A percentile compares a stretch with the other conserved stretches of the same genome.
Conservation (phyloP, 1,140 invertebrate species). For the Sycophila sp. region DNA sequence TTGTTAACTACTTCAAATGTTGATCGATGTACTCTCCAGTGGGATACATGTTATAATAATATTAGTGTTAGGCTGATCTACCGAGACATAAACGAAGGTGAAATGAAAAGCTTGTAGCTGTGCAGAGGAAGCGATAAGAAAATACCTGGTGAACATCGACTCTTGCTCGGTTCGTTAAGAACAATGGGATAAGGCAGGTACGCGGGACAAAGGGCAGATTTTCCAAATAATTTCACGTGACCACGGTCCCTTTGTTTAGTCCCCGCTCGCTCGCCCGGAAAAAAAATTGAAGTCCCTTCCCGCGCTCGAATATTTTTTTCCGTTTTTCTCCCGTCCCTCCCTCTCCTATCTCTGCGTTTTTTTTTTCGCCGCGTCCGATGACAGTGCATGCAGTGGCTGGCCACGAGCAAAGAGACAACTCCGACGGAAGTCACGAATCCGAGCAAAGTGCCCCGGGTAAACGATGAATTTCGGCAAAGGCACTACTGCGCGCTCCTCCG, state of each 20-base stretch:
- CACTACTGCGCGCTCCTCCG: conserved; percentile 6
- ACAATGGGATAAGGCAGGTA: background rate
- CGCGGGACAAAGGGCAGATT: conserved; percentile 51
- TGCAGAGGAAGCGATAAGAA: background rate
- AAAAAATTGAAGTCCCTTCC: conserved; percentile 42
- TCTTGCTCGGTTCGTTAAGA: conserved; percentile 27
- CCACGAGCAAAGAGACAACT: conserved; percentile 27
- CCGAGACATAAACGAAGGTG: too few relatives aligned
- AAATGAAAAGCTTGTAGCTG: background rate
- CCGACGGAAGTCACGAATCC: conserved; percentile 42
- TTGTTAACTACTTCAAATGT: too few relatives aligned
- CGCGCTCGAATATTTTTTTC: conserved; percentile 27
- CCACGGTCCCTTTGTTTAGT: conserved; percentile 47
- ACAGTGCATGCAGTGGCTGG: conserved; percentile 10
- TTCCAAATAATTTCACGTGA: conserved; percentile 59
- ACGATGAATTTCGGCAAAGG: conserved; percentile 55
- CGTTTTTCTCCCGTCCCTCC: background rate
- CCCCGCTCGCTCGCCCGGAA: conserved; percentile 46
- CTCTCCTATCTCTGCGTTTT: background rate
- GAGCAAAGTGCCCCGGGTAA: conserved; percentile 47
- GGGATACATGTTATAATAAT: too few relatives aligned
- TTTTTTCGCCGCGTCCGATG: background rate
- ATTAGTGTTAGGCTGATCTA: too few relatives aligned
- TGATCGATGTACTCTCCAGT: too few relatives aligned
- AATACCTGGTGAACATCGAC: background rate